Evolutionary conservation across 37 sponge, comb jelly and placozoan genomes (phyloP).

Genomic region (Axinella damicornis): DNA sequence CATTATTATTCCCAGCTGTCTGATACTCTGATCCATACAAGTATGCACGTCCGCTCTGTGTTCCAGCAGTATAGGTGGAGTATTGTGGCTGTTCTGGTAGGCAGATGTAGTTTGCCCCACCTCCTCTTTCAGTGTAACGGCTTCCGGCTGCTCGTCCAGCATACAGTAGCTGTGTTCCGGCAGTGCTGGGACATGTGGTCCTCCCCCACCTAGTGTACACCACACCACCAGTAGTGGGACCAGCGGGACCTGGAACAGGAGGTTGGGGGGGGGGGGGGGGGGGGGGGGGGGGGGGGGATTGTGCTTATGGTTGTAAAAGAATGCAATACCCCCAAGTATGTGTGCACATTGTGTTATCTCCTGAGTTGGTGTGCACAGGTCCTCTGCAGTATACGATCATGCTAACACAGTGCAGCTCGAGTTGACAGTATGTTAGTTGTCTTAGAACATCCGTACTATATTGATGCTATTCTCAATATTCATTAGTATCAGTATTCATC

Average conservation of each 20-base stretch:
- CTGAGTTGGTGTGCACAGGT: too few species aligned
- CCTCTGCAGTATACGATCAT: too few species aligned
- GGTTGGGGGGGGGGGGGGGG: too few species aligned
- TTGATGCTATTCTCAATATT: too few species aligned
- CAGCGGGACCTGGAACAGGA: constrained; percentile 29
- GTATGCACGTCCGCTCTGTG: neutral
- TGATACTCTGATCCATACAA: constrained; percentile 53
- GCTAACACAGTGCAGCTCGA: too few species aligned
- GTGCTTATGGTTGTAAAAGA: too few species aligned
- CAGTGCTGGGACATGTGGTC: constrained; percentile 11
- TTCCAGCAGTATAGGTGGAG: constrained; percentile 14
- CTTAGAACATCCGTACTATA: too few species aligned
- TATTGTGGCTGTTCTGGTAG: constrained; percentile 33
- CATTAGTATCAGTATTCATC: too few species aligned
- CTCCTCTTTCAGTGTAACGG: neutral
- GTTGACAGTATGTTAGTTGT: too few species aligned
- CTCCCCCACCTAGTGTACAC: constrained; percentile 31
- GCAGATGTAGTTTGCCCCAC: constrained; percentile 13
- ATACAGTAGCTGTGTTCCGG: constrained; percentile 28
- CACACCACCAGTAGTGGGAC: constrained; percentile 32
- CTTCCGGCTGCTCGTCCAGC: neutral
- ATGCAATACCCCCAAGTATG: too few species aligned
- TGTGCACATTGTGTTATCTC: too few species aligned
- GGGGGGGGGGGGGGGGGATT: too few species aligned
- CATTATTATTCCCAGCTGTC: neutral